These are phyloP conservation scores for Bufo bufo DNA, from an alignment of 2,113 vertebrate genomes.

Conservation along the genomic window DNA sequence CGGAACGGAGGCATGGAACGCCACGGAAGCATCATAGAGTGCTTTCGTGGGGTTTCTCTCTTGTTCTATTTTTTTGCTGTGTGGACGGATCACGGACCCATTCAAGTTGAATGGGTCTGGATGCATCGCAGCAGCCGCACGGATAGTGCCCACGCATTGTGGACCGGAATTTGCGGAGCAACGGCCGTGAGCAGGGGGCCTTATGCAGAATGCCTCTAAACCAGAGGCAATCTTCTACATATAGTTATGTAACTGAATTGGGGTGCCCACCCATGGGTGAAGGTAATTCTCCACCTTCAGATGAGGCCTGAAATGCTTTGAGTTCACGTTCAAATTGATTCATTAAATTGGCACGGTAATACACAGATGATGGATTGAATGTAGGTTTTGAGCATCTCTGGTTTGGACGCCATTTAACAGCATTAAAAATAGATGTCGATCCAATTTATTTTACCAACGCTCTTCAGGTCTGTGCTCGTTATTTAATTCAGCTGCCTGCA, in stretches of 20 bases:
- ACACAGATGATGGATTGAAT: neutral
- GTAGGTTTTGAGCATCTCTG: neutral
- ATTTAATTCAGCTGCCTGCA: constrained; percentile 14
- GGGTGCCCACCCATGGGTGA: neutral
- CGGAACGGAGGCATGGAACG: no score
- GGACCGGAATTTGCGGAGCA: no score
- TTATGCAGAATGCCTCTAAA: neutral
- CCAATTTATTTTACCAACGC: constrained; percentile 12
- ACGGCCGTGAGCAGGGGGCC: no score
- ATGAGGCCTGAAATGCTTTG: neutral
- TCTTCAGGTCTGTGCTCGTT: neutral
- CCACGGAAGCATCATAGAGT: no score
- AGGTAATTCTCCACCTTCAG: neutral
- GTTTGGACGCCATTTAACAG: neutral
- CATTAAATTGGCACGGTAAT: neutral
- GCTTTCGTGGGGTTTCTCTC: no score
- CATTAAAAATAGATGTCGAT: constrained; percentile 8
- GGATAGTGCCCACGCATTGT: no score
- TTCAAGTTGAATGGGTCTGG: no score
- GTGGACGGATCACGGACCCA: no score
- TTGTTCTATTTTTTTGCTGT: no score
- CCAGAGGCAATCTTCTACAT: neutral
- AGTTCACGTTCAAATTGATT: neutral
- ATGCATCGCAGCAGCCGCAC: no score
- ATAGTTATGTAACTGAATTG: neutral